Percentiles rank a stretch among this genome's conserved stretches.
Conservation (phyloP, 2,888 invertebrate genomes). For the Reticulitermes lucifugus region DNA sequence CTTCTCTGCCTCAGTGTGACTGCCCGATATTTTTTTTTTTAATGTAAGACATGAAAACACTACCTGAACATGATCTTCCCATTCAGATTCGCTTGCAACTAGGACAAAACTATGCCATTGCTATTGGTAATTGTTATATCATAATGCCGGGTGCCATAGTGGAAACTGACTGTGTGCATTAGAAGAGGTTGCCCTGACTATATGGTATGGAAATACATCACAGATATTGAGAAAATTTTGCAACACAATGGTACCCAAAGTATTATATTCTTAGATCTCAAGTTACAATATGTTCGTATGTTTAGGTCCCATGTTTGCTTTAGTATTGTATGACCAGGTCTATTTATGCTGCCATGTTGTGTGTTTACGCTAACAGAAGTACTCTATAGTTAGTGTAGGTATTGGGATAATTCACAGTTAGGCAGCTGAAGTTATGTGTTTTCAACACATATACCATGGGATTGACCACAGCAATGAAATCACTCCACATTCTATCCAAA, state of each 20-base stretch:
- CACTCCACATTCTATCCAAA: slow-evolving; percentile 31
- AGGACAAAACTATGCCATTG: background rate
- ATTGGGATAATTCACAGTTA: slow-evolving; percentile 29
- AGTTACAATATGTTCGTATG: slow-evolving; percentile 43
- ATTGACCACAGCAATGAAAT: background rate
- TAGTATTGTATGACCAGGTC: slow-evolving; percentile 34
- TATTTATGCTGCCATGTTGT: slow-evolving; percentile 28
- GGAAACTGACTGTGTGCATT: slow-evolving; percentile 45
- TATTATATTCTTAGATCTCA: slow-evolving; percentile 51
- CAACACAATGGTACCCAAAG: slow-evolving; percentile 23
- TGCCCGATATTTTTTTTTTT: slow-evolving; percentile 25
- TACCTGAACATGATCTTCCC: slow-evolving; percentile 40
- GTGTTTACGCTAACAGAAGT: slow-evolving; percentile 25
- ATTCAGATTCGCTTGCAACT: background rate
- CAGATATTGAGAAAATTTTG: slow-evolving; percentile 3
- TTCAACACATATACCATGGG: slow-evolving; percentile 30
- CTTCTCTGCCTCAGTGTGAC: slow-evolving; percentile 26
- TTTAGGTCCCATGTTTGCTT: slow-evolving; percentile 48
- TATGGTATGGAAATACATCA: background rate
- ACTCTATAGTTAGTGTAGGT: slow-evolving; percentile 20
- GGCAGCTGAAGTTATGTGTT: slow-evolving; percentile 19
- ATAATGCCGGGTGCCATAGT: slow-evolving; percentile 34
- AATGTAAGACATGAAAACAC: slow-evolving; percentile 4
- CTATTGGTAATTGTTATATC: background rate
- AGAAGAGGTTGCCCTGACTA: slow-evolving; percentile 43